These are phyloP conservation scores for Amblyopsis hoosieri DNA, from an alignment of 2,797 vertebrate species.

Conservation along the genomic window DNA sequence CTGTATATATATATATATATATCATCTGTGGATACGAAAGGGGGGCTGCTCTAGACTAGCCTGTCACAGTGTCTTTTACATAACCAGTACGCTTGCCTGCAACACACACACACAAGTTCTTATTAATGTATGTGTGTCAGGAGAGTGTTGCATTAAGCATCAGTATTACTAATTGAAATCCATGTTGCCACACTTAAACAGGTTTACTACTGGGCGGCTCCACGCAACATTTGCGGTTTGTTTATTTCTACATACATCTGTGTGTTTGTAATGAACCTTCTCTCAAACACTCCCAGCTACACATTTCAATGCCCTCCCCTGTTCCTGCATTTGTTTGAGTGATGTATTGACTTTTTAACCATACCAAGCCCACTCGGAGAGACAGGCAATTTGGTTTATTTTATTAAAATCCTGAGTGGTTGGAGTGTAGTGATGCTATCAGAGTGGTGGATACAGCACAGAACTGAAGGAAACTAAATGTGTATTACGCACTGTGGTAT, in stretches of 20 bases:
- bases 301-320: conserved; percentile 54
- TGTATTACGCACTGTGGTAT: too few species aligned
- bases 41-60: conserved; percentile 39
- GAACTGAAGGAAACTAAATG: too few species aligned
- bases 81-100: conserved; percentile 35
- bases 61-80: conserved; percentile 41
- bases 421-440: too few species aligned
- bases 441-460: too few species aligned
- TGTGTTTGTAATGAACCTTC: conserved; percentile 34
- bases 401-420: too few species aligned
- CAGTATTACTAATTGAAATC: conserved; percentile 61
- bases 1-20: conserved; percentile 1
- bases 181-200: conserved; percentile 31
- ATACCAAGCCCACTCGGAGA: too few species aligned
- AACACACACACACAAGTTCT: not conserved
- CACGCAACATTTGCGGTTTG: too few species aligned
- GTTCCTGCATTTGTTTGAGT: conserved; percentile 64
- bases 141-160: conserved; percentile 38
- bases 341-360: conserved; percentile 43
- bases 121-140: not conserved
- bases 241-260: conserved; percentile 1
- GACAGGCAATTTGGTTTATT: too few species aligned
- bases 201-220: too few species aligned
- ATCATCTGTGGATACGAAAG: conserved; percentile 40
- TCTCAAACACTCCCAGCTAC: conserved; percentile 31